phyloP scores from a whole-genome alignment of 2,113 vertebrate genomes.

The Podarcis raffonei region DNA sequence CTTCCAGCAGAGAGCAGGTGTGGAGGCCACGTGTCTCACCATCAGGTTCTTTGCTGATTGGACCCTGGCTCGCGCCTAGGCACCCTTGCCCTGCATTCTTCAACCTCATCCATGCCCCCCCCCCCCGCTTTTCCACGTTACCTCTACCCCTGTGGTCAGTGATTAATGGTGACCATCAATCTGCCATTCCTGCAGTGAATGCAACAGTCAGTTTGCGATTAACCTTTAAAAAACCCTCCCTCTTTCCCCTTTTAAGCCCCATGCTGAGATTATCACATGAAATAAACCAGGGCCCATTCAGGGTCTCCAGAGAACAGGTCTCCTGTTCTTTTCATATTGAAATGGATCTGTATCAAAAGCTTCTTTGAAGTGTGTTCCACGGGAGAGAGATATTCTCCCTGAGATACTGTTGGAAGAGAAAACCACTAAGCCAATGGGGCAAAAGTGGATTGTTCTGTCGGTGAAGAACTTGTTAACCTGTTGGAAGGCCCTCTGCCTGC shows the following conservation, averaged over 20 bases:
- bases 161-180: slow-evolving; percentile 72
- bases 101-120: background rate
- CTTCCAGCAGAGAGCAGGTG: slow-evolving; percentile 31
- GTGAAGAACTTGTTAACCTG: background rate
- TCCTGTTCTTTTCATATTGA: slow-evolving; percentile 64
- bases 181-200: slow-evolving; percentile 46
- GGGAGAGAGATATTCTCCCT: background rate
- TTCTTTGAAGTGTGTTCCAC: slow-evolving; percentile 58
- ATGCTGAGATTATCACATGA: slow-evolving; percentile 59
- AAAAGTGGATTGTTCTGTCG: background rate
- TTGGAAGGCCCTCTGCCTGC: background rate
- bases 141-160: slow-evolving; percentile 50
- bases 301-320: slow-evolving; percentile 24
- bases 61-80: background rate
- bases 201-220: slow-evolving; percentile 59
- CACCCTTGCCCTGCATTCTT: background rate
- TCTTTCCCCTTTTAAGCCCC: slow-evolving; percentile 35
- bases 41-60: background rate
- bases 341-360: slow-evolving; percentile 21
- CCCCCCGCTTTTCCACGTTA: background rate
- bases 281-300: slow-evolving; percentile 40
- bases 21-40: background rate
- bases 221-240: slow-evolving; percentile 60
- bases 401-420: background rate
- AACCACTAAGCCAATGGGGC: fast-evolving